Conservation (phyloP, 2,797 vertebrate species). For the Crocidura indochinensis region DNA sequence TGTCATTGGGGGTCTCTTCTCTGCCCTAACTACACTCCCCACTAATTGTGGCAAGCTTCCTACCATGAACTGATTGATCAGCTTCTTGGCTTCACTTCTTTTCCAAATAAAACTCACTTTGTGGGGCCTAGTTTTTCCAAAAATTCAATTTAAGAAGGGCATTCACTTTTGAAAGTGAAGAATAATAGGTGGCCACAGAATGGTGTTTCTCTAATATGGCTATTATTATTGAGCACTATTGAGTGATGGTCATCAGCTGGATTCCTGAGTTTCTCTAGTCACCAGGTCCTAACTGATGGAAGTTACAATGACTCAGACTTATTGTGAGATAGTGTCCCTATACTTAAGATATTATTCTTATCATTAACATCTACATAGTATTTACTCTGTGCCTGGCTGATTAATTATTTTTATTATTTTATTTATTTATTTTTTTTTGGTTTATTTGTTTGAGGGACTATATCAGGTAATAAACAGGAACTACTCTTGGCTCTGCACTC, state of each 20-base stretch:
- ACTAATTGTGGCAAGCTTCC: too few relatives aligned
- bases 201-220: neutral
- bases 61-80: too few relatives aligned
- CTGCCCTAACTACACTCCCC: too few relatives aligned
- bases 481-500: too few relatives aligned
- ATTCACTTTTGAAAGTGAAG: constrained; percentile 12
- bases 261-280: neutral
- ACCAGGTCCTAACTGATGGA: neutral
- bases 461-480: too few relatives aligned
- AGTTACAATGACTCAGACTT: neutral
- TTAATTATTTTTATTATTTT: too few relatives aligned
- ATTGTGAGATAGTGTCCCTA: neutral
- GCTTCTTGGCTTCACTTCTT: too few relatives aligned
- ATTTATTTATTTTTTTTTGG: too few relatives aligned
- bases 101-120: neutral
- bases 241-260: neutral
- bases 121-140: neutral
- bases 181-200: neutral
- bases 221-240: neutral
- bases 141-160: neutral
- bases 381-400: constrained; percentile 34
- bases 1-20: too few relatives aligned
- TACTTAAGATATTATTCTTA: neutral
- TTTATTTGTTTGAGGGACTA: too few relatives aligned
- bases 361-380: constrained; percentile 8